These are phyloP conservation scores for Rugalucina vietnamica DNA, from an alignment of 2,888 invertebrate genomes.

Conservation along the genomic window DNA sequence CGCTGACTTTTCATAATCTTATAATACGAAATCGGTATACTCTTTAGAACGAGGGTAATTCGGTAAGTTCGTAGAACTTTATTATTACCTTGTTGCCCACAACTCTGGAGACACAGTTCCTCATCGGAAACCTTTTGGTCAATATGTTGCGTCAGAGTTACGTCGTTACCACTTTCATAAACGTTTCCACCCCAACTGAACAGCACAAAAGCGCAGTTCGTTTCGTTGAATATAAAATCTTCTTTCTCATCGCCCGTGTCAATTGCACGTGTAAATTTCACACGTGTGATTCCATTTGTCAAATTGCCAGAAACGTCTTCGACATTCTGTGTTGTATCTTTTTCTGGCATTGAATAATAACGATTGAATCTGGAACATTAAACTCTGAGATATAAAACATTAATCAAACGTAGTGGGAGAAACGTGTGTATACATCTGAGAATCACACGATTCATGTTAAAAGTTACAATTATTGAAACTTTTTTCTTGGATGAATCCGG, in stretches of 20 bases:
- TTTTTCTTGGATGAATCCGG: no score
- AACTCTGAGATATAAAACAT: no score
- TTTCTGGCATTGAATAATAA: constrained; percentile 24
- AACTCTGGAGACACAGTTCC: background rate
- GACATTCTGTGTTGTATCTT: constrained; percentile 59
- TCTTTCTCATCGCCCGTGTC: constrained; percentile 54
- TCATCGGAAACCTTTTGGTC: background rate
- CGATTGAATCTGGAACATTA: background rate
- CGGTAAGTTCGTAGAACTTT: no score
- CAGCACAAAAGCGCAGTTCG: constrained; percentile 80
- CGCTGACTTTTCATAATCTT: no score
- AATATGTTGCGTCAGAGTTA: no score
- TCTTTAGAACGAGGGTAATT: no score
- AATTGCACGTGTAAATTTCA: constrained; percentile 61
- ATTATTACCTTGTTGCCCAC: background rate
- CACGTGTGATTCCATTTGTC: constrained; percentile 56
- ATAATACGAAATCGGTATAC: no score
- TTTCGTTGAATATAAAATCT: constrained; percentile 50
- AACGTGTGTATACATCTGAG: no score
- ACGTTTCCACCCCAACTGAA: constrained; percentile 63
- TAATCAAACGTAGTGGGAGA: no score
- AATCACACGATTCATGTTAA: no score
- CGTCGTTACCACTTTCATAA: background rate
- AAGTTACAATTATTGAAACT: no score
- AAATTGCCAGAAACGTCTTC: constrained; percentile 38